phyloP scores from a whole-genome alignment of 2,797 vertebrate species.

The Ciconia nigra region DNA sequence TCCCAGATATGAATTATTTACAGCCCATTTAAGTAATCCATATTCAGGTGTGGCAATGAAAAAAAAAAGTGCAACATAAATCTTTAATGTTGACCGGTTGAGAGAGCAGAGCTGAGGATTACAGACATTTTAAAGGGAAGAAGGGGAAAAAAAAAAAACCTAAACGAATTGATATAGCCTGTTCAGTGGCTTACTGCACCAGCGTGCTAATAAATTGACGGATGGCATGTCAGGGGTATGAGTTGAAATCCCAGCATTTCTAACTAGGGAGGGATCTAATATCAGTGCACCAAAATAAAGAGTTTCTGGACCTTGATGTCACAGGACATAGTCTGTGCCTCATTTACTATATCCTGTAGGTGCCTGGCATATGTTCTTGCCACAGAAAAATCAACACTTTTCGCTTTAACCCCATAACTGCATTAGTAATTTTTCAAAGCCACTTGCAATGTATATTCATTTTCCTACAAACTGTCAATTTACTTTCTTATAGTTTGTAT shows the following conservation, averaged over 20 bases:
- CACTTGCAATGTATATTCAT: constrained; percentile 2
- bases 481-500: constrained; percentile 31
- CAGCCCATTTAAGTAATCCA: constrained; percentile 97
- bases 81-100: constrained; percentile 90
- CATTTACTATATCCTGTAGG: constrained; percentile 47
- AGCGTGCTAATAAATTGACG: constrained; percentile 82
- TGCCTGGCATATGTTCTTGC: constrained; percentile 59
- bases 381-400: constrained; percentile 55
- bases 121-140: constrained; percentile 78
- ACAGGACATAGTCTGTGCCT: constrained; percentile 64
- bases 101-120: constrained; percentile 84
- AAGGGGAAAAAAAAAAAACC: background rate
- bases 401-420: constrained; percentile 57
- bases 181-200: constrained; percentile 78
- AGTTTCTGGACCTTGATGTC: constrained; percentile 73
- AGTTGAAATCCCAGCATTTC: constrained; percentile 77
- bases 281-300: constrained; percentile 73
- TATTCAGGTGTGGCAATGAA: constrained; percentile 96
- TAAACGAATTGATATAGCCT: constrained; percentile 76
- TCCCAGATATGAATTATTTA: constrained; percentile 99
- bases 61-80: constrained; percentile 88
- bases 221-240: constrained; percentile 77
- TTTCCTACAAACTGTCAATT: constrained; percentile 49
- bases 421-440: constrained; percentile 58
- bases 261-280: constrained; percentile 72